Evolutionary conservation across 2,888 invertebrate genomes (phyloP).

Genomic region (Apamea crenata): DNA sequence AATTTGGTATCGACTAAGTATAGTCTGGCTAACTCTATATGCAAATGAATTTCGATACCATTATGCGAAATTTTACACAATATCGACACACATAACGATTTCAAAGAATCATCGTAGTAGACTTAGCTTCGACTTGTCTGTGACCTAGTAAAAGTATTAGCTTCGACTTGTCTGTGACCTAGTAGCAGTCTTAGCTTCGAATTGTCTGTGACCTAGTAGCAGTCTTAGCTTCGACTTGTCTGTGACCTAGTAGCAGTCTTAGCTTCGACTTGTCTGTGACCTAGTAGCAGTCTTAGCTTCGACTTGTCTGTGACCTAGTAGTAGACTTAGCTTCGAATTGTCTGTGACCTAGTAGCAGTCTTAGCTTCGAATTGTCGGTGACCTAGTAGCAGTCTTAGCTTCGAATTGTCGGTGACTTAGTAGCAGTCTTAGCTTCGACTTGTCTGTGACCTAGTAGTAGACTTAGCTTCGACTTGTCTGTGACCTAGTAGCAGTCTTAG

Average conservation of each 20-base stretch:
- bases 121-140: neutral
- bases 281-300: neutral
- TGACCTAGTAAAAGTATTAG: neutral
- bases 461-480: too few species aligned
- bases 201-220: too few species aligned
- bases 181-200: neutral
- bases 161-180: neutral
- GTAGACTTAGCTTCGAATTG: neutral
- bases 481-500: conserved; percentile 12
- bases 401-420: too few species aligned
- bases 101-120: neutral
- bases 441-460: neutral
- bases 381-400: conserved; percentile 2
- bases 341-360: neutral
- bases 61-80: conserved; percentile 2
- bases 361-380: neutral
- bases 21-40: neutral
- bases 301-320: too few species aligned
- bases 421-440: neutral
- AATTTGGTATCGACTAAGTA: neutral
- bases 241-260: neutral
- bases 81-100: neutral
- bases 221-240: neutral
- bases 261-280: neutral
- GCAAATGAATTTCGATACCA: conserved; percentile 6